Conservation (phyloP, 2,113 vertebrate species). For the Corythornis vintsioides region DNA sequence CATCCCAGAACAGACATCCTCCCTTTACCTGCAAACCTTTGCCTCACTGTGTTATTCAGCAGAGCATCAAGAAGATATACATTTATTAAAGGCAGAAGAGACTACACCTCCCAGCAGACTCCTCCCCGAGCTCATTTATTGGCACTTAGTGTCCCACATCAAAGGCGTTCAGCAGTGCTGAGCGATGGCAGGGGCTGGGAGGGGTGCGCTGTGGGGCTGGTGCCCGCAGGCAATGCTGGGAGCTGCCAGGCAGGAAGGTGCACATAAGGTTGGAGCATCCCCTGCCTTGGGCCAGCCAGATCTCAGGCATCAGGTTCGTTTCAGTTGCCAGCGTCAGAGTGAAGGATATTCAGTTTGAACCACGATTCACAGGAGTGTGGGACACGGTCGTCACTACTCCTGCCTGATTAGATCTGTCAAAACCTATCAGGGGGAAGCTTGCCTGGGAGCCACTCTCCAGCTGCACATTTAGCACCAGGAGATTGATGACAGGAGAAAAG, state of each 20-base stretch:
- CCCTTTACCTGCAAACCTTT: not conserved
- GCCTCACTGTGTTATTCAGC: not conserved
- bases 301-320: not conserved
- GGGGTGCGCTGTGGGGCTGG: accelerated
- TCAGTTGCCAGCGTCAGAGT: not conserved
- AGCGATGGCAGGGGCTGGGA: not conserved
- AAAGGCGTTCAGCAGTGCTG: not conserved
- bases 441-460: not conserved
- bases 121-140: not conserved
- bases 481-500: not conserved
- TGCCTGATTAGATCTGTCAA: conserved; percentile 55
- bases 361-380: not conserved
- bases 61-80: not conserved
- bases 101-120: not conserved
- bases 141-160: not conserved
- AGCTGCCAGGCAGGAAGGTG: not conserved
- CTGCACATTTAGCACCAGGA: conserved; percentile 10
- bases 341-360: conserved; percentile 36
- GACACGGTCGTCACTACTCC: not conserved
- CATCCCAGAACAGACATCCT: not conserved
- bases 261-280: not conserved
- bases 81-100: not conserved
- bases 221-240: accelerated
- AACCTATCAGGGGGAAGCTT: conserved; percentile 14
- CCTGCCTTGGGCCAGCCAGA: not conserved